Percentiles rank a stretch among this genome's conserved stretches.
Evolutionary conservation across 2,888 invertebrate genomes (phyloP).

Genomic region (Orchesella flavescens): DNA sequence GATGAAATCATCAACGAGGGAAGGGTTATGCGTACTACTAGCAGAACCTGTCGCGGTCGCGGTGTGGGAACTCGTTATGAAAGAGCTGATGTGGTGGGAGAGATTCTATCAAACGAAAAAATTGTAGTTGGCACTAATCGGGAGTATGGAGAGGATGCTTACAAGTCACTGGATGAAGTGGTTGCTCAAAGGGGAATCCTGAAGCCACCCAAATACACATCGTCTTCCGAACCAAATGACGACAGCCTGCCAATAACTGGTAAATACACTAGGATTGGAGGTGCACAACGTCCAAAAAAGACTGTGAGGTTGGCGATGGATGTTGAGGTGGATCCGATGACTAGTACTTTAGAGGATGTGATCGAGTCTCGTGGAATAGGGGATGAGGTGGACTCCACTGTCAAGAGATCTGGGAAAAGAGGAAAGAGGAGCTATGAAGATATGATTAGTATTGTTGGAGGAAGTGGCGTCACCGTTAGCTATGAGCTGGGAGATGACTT

Average conservation of each 20-base stretch:
- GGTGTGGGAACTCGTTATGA: too few relatives aligned
- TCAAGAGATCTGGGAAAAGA: neutral
- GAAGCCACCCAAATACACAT: neutral
- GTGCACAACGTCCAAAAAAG: neutral
- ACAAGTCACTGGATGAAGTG: conserved; percentile 15
- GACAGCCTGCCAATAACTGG: conserved; percentile 9
- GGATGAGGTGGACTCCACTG: neutral
- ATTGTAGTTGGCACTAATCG: neutral
- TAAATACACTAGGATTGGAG: neutral
- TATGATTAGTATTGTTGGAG: neutral
- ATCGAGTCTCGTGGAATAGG: neutral
- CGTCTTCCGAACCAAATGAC: neutral
- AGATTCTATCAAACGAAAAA: too few relatives aligned
- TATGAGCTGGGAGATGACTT: too few relatives aligned
- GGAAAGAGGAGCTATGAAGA: neutral
- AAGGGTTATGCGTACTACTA: too few relatives aligned
- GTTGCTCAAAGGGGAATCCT: conserved; percentile 18
- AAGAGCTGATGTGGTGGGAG: too few relatives aligned
- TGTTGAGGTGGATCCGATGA: conserved; percentile 4
- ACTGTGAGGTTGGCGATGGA: neutral
- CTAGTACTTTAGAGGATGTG: conserved; percentile 11
- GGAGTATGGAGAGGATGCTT: neutral
- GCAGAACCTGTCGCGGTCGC: too few relatives aligned
- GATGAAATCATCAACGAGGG: too few relatives aligned
- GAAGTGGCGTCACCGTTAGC: too few relatives aligned